Conservation (phyloP, 2,113 vertebrate species). For the Ramphastos sulfuratus region DNA sequence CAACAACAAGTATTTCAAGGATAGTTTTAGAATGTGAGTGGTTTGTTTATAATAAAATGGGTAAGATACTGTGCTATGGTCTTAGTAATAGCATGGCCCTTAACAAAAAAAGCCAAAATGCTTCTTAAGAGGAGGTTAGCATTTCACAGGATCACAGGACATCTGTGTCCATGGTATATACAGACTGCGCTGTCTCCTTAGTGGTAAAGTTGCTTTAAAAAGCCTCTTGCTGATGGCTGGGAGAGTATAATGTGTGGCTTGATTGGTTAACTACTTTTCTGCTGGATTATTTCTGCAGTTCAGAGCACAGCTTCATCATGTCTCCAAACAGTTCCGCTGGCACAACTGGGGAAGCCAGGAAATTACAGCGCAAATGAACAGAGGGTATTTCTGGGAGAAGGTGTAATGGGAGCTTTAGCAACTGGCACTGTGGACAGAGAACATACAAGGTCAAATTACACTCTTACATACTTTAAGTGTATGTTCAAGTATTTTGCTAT, state of each 20-base stretch:
- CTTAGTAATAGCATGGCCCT: not conserved
- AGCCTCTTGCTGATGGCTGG: not conserved
- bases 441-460: not conserved
- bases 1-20: not conserved
- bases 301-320: not conserved
- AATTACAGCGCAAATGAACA: not conserved
- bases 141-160: not conserved
- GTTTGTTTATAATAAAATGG: not conserved
- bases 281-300: not conserved
- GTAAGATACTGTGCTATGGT: not conserved
- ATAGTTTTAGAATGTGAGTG: not conserved
- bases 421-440: not conserved
- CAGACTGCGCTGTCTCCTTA: not conserved
- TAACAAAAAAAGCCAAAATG: not conserved
- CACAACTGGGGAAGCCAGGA: not conserved
- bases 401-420: not conserved
- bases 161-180: too few species aligned
- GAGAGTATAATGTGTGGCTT: fast-evolving
- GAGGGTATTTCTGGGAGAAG: not conserved
- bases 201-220: not conserved
- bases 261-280: not conserved
- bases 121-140: not conserved
- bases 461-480: not conserved
- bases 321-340: not conserved
- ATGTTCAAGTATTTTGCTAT: not conserved